Conservation (phyloP, 2,797 vertebrate genomes). For the Momotus momota region DNA sequence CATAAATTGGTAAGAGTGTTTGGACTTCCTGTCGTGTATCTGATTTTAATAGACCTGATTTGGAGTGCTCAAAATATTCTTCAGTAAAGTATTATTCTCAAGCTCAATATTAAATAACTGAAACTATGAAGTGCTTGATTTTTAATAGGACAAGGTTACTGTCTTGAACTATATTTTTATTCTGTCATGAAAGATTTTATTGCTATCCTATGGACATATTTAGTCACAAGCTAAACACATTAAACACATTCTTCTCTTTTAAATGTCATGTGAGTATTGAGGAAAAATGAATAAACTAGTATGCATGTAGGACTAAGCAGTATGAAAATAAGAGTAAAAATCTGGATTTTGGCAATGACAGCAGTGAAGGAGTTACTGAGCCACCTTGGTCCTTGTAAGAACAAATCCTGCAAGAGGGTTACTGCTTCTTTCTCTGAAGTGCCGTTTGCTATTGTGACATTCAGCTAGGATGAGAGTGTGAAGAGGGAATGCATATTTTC, state of each 20-base stretch:
- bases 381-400: not conserved
- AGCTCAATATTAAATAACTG: not conserved
- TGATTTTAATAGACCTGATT: not conserved
- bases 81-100: not conserved
- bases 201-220: not conserved
- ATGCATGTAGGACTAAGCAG: not conserved
- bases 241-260: not conserved
- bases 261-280: not conserved
- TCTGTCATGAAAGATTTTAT: not conserved
- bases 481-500: not conserved
- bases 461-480: rapidly evolving
- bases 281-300: not conserved
- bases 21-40: not conserved
- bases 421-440: not conserved
- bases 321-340: not conserved
- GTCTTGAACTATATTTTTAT: not conserved
- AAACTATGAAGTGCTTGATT: not conserved
- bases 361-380: not conserved
- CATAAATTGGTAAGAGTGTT: not conserved
- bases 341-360: not conserved
- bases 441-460: not conserved
- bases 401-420: not conserved
- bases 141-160: not conserved
- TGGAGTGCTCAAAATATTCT: not conserved
- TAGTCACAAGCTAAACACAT: not conserved